phyloP scores from a whole-genome alignment of 1,140 invertebrate genomes.

The Cecropterus lyciades region DNA sequence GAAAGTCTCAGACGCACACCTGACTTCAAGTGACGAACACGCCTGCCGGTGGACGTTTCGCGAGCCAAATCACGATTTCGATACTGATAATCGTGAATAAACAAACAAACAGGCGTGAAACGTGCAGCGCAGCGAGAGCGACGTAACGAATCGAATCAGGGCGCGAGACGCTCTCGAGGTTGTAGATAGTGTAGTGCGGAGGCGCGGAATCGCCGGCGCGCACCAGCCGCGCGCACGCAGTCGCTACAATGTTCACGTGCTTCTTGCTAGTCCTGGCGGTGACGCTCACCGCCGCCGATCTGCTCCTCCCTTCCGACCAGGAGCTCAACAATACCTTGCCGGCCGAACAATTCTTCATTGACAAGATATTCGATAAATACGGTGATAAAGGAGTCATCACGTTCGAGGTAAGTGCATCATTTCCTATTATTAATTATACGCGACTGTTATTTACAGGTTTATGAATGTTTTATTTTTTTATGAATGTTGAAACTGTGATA shows the following conservation, averaged over 20 bases:
- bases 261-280: slow-evolving; percentile 58
- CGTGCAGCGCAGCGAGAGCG: slow-evolving; percentile 42
- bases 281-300: slow-evolving; percentile 42
- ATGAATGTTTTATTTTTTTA: slow-evolving; percentile 4
- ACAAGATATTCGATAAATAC: slow-evolving; percentile 86
- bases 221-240: slow-evolving; percentile 50
- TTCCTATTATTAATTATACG: too few relatives aligned
- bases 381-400: slow-evolving; percentile 85
- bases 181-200: slow-evolving; percentile 64
- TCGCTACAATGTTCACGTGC: slow-evolving; percentile 62
- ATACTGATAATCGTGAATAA: slow-evolving; percentile 63
- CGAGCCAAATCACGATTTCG: slow-evolving; percentile 51
- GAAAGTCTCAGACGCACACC: slow-evolving; percentile 78
- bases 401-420: slow-evolving; percentile 83
- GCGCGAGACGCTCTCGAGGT: slow-evolving; percentile 46
- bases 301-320: slow-evolving; percentile 25
- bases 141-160: slow-evolving; percentile 53
- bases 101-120: slow-evolving; percentile 61
- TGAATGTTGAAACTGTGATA: not conserved
- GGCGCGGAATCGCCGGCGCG: slow-evolving; percentile 58
- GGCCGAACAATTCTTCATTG: slow-evolving; percentile 80
- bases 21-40: slow-evolving; percentile 60
- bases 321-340: slow-evolving; percentile 60
- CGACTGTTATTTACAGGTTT: too few relatives aligned
- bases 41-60: slow-evolving; percentile 45